phyloP scores from a whole-genome alignment of 2,888 invertebrate species.

The Dryomyza anilis region DNA sequence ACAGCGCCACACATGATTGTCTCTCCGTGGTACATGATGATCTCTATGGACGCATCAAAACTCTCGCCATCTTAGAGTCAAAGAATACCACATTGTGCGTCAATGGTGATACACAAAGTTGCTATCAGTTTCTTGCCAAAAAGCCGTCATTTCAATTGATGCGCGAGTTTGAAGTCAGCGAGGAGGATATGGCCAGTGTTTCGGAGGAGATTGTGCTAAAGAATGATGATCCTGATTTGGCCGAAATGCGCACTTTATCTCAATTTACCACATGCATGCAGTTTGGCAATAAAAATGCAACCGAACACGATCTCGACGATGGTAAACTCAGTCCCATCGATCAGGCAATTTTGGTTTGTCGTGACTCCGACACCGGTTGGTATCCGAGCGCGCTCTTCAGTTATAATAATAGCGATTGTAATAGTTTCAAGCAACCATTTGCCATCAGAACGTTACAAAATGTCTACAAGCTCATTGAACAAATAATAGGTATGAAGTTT shows the following conservation, averaged over 20 bases:
- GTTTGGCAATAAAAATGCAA: constrained; percentile 43
- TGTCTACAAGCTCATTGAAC: constrained; percentile 47
- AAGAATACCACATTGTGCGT: constrained; percentile 40
- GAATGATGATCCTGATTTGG: constrained; percentile 33
- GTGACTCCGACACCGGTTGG: constrained; percentile 68
- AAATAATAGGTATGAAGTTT: constrained; percentile 51
- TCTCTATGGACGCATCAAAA: constrained; percentile 63
- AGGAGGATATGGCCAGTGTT: constrained; percentile 47
- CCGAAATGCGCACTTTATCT: constrained; percentile 38
- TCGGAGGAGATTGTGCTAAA: constrained; percentile 46
- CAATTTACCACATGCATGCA: constrained; percentile 48
- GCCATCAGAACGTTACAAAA: constrained; percentile 45
- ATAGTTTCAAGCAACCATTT: constrained; percentile 49
- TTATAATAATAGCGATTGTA: constrained; percentile 64
- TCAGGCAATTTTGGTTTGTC: constrained; percentile 74
- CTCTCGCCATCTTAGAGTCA: constrained; percentile 60
- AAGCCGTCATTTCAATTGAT: constrained; percentile 41
- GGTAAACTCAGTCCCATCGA: constrained; percentile 63
- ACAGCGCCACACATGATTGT: constrained; percentile 63
- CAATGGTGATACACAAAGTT: constrained; percentile 31
- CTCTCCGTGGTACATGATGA: constrained; percentile 69
- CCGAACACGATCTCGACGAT: background rate
- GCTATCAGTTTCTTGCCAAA: constrained; percentile 51
- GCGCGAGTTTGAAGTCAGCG: constrained; percentile 43
- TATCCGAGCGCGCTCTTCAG: constrained; percentile 73